Evolutionary conservation across 2,113 vertebrate genomes (phyloP).

Genomic region (Etia nguti): DNA sequence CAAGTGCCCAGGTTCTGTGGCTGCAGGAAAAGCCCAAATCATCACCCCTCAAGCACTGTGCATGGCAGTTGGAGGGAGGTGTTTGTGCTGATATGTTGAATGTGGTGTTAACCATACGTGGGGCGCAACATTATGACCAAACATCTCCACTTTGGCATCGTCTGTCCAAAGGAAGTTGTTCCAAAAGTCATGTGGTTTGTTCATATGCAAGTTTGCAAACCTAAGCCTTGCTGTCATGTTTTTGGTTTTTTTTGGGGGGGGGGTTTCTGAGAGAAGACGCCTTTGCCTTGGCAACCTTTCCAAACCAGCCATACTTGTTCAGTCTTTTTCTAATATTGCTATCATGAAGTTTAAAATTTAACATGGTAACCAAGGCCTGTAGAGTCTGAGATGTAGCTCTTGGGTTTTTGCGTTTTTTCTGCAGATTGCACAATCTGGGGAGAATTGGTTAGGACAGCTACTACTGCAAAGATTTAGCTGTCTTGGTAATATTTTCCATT

Average conservation of each 20-base stretch:
- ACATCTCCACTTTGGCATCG: neutral
- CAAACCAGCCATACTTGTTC: neutral
- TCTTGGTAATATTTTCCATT: neutral
- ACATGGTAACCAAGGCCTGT: neutral
- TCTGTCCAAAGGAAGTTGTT: neutral
- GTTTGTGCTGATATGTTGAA: neutral
- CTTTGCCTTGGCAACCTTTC: neutral
- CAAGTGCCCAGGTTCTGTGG: neutral
- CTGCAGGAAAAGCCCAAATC: neutral
- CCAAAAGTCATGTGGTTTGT: neutral
- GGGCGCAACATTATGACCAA: neutral
- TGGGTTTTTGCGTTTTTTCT: neutral
- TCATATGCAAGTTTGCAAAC: neutral
- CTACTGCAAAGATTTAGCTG: neutral
- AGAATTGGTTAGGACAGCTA: neutral
- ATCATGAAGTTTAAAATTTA: neutral
- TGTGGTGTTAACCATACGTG: neutral
- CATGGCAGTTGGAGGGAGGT: neutral
- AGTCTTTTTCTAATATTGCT: neutral
- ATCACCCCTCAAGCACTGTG: neutral
- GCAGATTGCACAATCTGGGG: neutral
- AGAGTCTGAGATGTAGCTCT: neutral
- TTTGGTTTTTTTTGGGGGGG: neutral
- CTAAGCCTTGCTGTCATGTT: neutral
- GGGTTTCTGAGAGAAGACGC: neutral